phyloP scores from a whole-genome alignment of 2,888 invertebrate genomes.

The Kuschelorhynchus macadamiae region DNA sequence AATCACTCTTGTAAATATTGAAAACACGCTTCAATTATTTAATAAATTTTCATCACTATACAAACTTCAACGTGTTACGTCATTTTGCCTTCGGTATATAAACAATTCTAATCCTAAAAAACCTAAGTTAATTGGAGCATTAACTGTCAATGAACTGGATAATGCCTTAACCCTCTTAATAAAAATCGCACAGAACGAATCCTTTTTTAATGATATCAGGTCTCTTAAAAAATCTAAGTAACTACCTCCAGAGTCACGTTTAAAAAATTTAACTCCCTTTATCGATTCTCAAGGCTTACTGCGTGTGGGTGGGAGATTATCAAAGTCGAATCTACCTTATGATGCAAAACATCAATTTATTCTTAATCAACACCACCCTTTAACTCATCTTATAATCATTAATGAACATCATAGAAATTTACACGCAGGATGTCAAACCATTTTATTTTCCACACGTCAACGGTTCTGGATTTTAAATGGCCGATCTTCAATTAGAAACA shows the following conservation, averaged over 20 bases:
- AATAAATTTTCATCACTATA: too few relatives aligned
- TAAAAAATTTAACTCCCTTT: constrained; percentile 28
- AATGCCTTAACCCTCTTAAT: not conserved
- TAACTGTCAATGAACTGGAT: constrained; percentile 19
- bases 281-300: constrained; percentile 17
- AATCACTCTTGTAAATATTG: not conserved
- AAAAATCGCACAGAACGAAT: constrained; percentile 7
- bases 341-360: constrained; percentile 30
- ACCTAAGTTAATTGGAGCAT: constrained; percentile 1
- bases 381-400: constrained; percentile 31
- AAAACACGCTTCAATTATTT: not conserved
- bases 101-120: too few relatives aligned
- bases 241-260: not conserved
- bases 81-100: too few relatives aligned
- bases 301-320: constrained; percentile 29
- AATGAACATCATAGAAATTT: constrained; percentile 31
- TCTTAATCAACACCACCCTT: constrained; percentile 21
- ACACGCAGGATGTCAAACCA: constrained; percentile 41
- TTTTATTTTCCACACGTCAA: constrained; percentile 27
- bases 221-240: not conserved
- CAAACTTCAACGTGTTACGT: too few relatives aligned
- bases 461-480: constrained; percentile 39
- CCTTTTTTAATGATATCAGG: constrained; percentile 7
- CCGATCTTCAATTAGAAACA: constrained; percentile 6
- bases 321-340: constrained; percentile 10